phyloP scores from a whole-genome alignment of 2,113 vertebrate species.

The Chamaea fasciata region DNA sequence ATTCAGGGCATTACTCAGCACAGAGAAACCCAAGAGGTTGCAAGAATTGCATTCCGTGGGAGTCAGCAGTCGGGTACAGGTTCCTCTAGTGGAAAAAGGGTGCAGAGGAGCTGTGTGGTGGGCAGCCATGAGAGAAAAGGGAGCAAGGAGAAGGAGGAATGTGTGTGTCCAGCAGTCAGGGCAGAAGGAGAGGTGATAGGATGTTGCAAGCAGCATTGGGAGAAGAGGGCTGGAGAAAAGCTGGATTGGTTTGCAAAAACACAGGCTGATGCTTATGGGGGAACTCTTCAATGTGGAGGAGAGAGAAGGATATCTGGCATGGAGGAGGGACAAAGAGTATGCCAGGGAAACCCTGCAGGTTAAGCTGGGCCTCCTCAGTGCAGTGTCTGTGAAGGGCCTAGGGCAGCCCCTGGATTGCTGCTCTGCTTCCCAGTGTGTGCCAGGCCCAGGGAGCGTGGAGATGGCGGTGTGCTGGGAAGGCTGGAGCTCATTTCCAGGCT shows the following conservation, averaged over 20 bases:
- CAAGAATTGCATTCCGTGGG: background rate
- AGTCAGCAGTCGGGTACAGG: background rate
- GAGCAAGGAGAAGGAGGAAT: background rate
- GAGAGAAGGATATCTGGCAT: background rate
- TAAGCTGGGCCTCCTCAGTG: background rate
- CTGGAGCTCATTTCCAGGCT: background rate
- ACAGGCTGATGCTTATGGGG: background rate
- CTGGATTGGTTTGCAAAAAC: background rate
- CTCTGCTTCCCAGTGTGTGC: accelerated
- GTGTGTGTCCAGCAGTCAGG: accelerated
- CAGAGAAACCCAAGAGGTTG: background rate
- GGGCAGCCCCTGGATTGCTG: background rate
- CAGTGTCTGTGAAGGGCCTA: background rate
- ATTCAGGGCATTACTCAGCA: background rate
- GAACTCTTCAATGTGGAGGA: background rate
- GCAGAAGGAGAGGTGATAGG: background rate
- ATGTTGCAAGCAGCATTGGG: background rate
- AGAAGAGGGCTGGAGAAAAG: background rate
- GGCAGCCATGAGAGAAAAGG: background rate
- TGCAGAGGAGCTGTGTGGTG: background rate
- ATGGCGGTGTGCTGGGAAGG: accelerated
- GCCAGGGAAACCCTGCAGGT: background rate
- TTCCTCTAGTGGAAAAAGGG: background rate
- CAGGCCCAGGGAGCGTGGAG: background rate
- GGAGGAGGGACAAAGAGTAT: background rate